Percentiles rank a stretch among this genome's conserved stretches.
Conservation (phyloP, 2,113 vertebrate species). For the Corynorhinus townsendii region DNA sequence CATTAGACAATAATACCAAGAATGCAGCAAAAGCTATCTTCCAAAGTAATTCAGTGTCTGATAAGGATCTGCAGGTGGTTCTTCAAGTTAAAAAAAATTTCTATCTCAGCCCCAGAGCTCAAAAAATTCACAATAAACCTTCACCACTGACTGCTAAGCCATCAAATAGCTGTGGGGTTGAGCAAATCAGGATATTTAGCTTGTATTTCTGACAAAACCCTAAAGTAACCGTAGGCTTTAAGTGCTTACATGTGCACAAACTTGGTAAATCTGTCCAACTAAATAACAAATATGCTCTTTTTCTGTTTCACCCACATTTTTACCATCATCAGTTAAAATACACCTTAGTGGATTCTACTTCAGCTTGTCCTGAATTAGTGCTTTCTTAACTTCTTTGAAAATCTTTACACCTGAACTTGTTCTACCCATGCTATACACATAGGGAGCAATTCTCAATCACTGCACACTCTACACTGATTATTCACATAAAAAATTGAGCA, state of each 20-base stretch:
- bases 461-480: not conserved
- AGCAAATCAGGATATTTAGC: not conserved
- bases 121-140: conserved; percentile 7
- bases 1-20: not conserved
- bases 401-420: not conserved
- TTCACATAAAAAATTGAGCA: not conserved
- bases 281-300: not conserved
- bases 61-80: not conserved
- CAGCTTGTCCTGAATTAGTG: not conserved
- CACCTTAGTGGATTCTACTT: not conserved
- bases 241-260: not conserved
- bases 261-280: not conserved
- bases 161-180: not conserved
- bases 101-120: not conserved
- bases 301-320: not conserved
- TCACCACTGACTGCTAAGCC: not conserved
- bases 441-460: not conserved
- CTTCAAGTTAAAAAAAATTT: not conserved
- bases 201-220: not conserved
- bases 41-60: not conserved
- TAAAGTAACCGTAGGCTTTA: not conserved
- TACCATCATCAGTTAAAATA: not conserved
- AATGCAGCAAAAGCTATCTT: not conserved
- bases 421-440: not conserved
- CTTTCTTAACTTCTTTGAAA: conserved; percentile 26